A percentile compares a stretch with the other conserved stretches of the same genome.
Conservation (phyloP, 2,888 invertebrate species). For the Lasioglossum oenotherae region DNA sequence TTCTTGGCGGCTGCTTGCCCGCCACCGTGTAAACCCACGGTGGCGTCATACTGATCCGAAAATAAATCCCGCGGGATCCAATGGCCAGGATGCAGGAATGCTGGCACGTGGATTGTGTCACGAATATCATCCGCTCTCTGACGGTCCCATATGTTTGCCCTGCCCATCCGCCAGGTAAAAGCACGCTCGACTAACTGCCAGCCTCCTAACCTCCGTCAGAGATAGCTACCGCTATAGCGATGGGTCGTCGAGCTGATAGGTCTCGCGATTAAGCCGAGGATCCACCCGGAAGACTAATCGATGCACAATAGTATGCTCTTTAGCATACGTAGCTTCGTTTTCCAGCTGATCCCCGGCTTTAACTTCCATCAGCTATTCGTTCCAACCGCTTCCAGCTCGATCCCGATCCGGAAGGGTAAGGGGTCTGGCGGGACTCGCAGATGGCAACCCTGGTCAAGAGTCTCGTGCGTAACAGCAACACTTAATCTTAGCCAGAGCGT, state of each 20-base stretch:
- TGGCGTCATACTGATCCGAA: conserved; percentile 81
- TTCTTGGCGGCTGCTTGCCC: conserved; percentile 55
- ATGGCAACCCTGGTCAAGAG: no score
- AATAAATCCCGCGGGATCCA: conserved; percentile 81
- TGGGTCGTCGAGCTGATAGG: not conserved
- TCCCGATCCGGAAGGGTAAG: no score
- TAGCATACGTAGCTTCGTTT: no score
- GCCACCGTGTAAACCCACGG: conserved; percentile 57
- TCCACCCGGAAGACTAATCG: no score
- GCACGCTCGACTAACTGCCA: not conserved
- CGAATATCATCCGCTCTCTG: conserved; percentile 57
- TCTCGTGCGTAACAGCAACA: no score
- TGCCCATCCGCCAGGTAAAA: not conserved
- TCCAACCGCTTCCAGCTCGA: no score
- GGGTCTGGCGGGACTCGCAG: no score
- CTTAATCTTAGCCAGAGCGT: no score
- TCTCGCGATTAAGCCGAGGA: not conserved
- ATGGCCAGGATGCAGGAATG: conserved; percentile 77
- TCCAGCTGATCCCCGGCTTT: no score
- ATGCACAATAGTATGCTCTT: no score
- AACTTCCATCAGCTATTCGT: no score
- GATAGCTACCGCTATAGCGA: not conserved
- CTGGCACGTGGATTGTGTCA: conserved; percentile 79
- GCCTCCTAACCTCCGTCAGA: not conserved
- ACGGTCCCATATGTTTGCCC: conserved; percentile 16